Percentiles rank a stretch among this genome's conserved stretches.
These are phyloP conservation scores for Thaleichthys pacificus DNA, from an alignment of 2,797 vertebrate species.

Conservation along the genomic window DNA sequence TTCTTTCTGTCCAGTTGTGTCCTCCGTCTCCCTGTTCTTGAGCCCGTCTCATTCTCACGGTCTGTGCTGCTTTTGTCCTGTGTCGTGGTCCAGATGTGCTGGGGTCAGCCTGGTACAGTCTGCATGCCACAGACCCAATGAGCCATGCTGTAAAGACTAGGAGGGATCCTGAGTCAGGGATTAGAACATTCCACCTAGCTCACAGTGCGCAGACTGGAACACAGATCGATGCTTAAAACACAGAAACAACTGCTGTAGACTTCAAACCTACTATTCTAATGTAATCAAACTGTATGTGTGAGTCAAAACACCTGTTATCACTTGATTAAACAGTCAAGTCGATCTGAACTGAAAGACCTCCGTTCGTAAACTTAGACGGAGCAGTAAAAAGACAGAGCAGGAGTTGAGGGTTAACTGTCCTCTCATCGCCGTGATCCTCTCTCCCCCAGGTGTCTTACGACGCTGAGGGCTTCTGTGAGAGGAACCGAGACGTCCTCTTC, in stretches of 20 bases:
- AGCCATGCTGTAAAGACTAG: constrained; percentile 54
- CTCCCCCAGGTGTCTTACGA: constrained; percentile 92
- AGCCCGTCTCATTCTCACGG: constrained; percentile 15
- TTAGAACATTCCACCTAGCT: constrained; percentile 50
- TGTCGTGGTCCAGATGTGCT: constrained; percentile 67
- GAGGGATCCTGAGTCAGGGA: constrained; percentile 50
- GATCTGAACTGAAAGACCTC: not conserved
- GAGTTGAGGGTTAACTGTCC: not conserved
- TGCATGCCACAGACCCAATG: constrained; percentile 65
- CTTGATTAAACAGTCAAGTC: not conserved
- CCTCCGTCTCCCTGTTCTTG: not conserved
- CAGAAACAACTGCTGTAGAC: constrained; percentile 7
- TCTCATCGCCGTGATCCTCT: constrained; percentile 15
- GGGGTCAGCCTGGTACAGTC: constrained; percentile 46
- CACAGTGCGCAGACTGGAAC: constrained; percentile 39
- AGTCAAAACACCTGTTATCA: not conserved
- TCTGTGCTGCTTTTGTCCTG: constrained; percentile 36
- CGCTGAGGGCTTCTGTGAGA: constrained; percentile 95
- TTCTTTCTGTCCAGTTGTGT: not conserved
- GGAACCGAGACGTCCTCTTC: constrained; percentile 97
- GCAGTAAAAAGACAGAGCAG: not conserved
- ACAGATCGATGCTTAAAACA: constrained; percentile 29
- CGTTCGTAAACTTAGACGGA: not conserved
- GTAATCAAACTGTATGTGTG: not conserved
- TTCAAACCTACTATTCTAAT: not conserved